A percentile compares a stretch with the other conserved stretches of the same genome.
Evolutionary conservation across 1,140 invertebrate species (phyloP).

Genomic region (Batillaria attramentaria): DNA sequence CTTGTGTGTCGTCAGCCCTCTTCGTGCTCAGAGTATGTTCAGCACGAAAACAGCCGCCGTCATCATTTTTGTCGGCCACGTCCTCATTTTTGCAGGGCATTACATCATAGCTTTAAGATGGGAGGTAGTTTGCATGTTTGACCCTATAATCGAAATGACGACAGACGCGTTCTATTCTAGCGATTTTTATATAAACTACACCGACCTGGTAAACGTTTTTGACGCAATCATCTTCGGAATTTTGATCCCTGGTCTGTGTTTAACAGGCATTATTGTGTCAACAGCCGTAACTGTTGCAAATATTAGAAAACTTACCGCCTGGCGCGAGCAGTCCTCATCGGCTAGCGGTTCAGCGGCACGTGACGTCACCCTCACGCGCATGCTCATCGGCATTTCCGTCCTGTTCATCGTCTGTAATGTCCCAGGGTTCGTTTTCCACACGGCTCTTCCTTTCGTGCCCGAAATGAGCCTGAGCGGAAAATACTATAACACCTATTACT

Average conservation of each 20-base stretch:
- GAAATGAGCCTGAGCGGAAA: conserved; percentile 26
- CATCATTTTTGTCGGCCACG: conserved; percentile 11
- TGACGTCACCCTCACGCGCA: conserved; percentile 25
- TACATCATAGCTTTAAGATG: conserved; percentile 22
- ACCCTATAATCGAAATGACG: not conserved
- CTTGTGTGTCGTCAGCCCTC: conserved; percentile 26
- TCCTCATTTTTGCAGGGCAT: conserved; percentile 4
- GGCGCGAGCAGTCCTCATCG: conserved; percentile 19
- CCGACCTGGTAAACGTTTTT: conserved; percentile 19
- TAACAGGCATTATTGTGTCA: conserved; percentile 13
- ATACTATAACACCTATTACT: conserved; percentile 28
- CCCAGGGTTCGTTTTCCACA: conserved; percentile 17
- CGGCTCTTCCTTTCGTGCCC: conserved; percentile 1
- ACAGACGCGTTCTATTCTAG: conserved; percentile 16
- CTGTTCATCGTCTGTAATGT: conserved; percentile 24
- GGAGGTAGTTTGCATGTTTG: conserved; percentile 14
- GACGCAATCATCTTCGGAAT: conserved; percentile 24
- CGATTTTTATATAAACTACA: conserved; percentile 14
- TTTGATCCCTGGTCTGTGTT: conserved; percentile 17
- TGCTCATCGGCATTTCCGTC: conserved; percentile 26
- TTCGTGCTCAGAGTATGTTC: conserved; percentile 4
- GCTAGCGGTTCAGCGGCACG: not conserved
- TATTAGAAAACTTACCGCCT: conserved; percentile 25
- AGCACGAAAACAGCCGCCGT: conserved; percentile 6
- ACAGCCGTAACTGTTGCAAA: conserved; percentile 24